A percentile compares a stretch with the other conserved stretches of the same genome.
phyloP scores from a whole-genome alignment of 2,113 vertebrate genomes.

The Blennius ocellaris region DNA sequence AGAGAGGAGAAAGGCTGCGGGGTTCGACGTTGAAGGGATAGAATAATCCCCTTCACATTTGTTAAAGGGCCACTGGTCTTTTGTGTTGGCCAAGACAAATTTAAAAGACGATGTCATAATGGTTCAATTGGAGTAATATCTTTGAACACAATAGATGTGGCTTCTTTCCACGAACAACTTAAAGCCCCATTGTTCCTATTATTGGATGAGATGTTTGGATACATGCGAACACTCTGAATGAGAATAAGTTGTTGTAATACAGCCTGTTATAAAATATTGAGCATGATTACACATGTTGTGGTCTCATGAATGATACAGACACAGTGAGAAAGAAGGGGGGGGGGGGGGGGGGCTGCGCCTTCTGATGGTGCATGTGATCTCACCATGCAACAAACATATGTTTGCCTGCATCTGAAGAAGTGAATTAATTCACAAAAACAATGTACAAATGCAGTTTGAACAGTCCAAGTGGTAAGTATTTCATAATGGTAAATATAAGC shows the following conservation, averaged over 20 bases:
- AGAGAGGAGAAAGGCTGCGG: constrained; percentile 78
- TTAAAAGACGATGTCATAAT: constrained; percentile 86
- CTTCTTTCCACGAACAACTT: constrained; percentile 84
- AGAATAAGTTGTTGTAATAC: constrained; percentile 83
- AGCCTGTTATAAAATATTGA: constrained; percentile 84
- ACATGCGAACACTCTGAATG: constrained; percentile 81
- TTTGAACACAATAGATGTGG: constrained; percentile 83
- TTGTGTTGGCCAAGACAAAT: constrained; percentile 83
- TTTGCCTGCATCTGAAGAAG: not conserved
- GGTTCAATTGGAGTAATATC: constrained; percentile 85
- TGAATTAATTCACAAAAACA: not conserved
- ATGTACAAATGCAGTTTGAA: not conserved
- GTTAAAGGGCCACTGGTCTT: constrained; percentile 86
- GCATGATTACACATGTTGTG: constrained; percentile 80
- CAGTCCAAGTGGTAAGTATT: constrained; percentile 1
- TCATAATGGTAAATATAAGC: not conserved
- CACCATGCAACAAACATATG: not conserved
- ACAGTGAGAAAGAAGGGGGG: constrained; percentile 30
- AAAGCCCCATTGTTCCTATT: constrained; percentile 83
- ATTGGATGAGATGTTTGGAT: constrained; percentile 82
- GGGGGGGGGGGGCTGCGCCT: constrained; percentile 11
- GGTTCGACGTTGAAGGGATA: constrained; percentile 90
- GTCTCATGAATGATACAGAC: constrained; percentile 74
- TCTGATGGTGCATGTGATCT: constrained; percentile 23
- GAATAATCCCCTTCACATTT: constrained; percentile 91